Evolutionary conservation across 1,140 invertebrate genomes (phyloP), one percentile per base, ranked within the genome.

Genomic region (Eupristina koningsbergeri): DNA sequence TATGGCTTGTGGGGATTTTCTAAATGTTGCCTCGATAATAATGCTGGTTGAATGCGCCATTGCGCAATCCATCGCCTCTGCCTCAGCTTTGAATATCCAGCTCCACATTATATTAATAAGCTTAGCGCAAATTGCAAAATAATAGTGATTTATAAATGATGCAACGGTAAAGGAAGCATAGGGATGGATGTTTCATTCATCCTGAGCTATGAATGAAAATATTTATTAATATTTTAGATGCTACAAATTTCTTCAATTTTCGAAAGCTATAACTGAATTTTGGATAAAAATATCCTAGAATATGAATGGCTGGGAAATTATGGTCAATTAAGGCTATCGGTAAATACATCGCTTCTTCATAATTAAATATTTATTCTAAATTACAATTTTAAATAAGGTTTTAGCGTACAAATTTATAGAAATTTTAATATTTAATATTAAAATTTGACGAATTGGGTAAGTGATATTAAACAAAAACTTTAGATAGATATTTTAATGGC

Each of bases 1-100:
- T 74, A 73, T 61, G 63, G 26, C 11, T 31, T 31, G 19, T 8
- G 58, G n/a, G 47, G 74, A 58, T 76, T 76, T 76, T 50, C 47
- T 58, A 50, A 11, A 50, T 58, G 74, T 34, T 17, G 29, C n/a
- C 15, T 67, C 17, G 34, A 67, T 67, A 67, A 34, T 8, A 29
- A 67, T 34, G 22, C n/a, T 26, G 63, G 29, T 31, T 19, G 63
- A 67, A 8, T 31, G 11, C 15, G 22, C 22, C 13, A 22, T 58
- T 58, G 26, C 9, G 2, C 1, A 3, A 58, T 0, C n/a, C n/a
- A n/a, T n/a, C n/a, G n/a, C n/a, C n/a, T n/a, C n/a, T n/a, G n/a
- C n/a, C n/a, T n/a, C n/a, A n/a, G n/a, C n/a, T n/a, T 67, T 36
- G 29, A 29, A 36, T 1, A 67, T 15, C 3, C 63, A 67, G 63